Evolutionary conservation across 2,797 vertebrate species (phyloP).

Genomic region (Malacoraja senta): DNA sequence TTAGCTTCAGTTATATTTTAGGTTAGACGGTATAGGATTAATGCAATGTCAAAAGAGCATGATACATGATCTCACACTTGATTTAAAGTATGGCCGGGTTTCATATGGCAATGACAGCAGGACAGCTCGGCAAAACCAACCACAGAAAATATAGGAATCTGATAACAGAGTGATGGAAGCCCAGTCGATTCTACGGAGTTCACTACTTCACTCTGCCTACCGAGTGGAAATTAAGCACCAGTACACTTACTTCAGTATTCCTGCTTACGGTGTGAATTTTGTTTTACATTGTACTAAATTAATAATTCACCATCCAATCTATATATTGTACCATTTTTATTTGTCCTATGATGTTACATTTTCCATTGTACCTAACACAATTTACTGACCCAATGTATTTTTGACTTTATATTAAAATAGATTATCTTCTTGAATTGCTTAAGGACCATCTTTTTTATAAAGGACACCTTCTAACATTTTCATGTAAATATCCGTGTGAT

Average conservation of each 20-base stretch:
- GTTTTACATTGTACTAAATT: neutral
- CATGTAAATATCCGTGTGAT: neutral
- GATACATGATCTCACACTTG: slow-evolving; percentile 41
- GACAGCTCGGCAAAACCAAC: slow-evolving; percentile 38
- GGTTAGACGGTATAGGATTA: slow-evolving; percentile 41
- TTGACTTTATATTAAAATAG: neutral
- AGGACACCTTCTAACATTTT: neutral
- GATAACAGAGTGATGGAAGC: slow-evolving; percentile 51
- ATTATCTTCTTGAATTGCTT: neutral
- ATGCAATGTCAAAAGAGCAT: slow-evolving; percentile 41
- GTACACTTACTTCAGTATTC: neutral
- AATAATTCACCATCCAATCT: neutral
- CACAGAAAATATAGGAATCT: slow-evolving; percentile 50
- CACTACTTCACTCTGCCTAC: neutral
- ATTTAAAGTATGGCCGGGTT: slow-evolving; percentile 42
- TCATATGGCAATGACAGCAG: slow-evolving; percentile 40
- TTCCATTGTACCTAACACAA: neutral
- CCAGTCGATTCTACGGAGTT: neutral
- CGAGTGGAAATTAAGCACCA: slow-evolving; percentile 30
- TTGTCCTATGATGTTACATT: neutral
- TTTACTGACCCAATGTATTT: neutral
- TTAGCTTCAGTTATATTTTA: slow-evolving; percentile 38
- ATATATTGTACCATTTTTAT: neutral
- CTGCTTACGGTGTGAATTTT: neutral
- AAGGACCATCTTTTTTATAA: neutral